phyloP scores from a whole-genome alignment of 2,797 vertebrate genomes.

The Paratrypauchen microcephalus region DNA sequence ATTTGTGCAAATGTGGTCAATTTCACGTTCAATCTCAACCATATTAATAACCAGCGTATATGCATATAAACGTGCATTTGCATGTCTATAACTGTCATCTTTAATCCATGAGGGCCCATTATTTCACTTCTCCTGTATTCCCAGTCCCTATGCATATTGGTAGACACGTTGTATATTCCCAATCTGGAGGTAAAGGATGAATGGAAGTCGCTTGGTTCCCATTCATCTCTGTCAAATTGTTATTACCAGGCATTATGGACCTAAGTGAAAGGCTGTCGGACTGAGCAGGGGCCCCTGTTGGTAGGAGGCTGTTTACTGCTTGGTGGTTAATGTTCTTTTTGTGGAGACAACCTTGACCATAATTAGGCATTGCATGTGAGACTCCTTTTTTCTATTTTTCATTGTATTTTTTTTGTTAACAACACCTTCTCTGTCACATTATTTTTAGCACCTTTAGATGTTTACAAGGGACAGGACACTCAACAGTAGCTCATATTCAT shows the following conservation, averaged over 20 bases:
- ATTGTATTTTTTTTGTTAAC: neutral
- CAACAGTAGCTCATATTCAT: constrained; percentile 3
- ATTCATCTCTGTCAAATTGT: constrained; percentile 64
- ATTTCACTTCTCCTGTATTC: constrained; percentile 27
- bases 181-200: constrained; percentile 29
- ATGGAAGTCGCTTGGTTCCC: constrained; percentile 32
- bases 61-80: neutral
- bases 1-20: neutral
- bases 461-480: neutral
- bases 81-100: constrained; percentile 3
- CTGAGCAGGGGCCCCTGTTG: constrained; percentile 12
- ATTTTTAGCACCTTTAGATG: constrained; percentile 6
- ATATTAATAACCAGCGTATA: neutral
- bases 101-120: constrained; percentile 4
- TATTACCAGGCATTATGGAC: constrained; percentile 57
- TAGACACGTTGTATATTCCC: constrained; percentile 24
- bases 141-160: constrained; percentile 7
- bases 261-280: constrained; percentile 38
- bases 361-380: constrained; percentile 24
- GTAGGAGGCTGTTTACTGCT: constrained; percentile 1
- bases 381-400: neutral
- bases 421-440: constrained; percentile 4
- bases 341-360: constrained; percentile 21
- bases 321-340: constrained; percentile 32
- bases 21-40: neutral